Conservation (phyloP, 2,797 vertebrate genomes). For the Gobionotothen gibberifrons region DNA sequence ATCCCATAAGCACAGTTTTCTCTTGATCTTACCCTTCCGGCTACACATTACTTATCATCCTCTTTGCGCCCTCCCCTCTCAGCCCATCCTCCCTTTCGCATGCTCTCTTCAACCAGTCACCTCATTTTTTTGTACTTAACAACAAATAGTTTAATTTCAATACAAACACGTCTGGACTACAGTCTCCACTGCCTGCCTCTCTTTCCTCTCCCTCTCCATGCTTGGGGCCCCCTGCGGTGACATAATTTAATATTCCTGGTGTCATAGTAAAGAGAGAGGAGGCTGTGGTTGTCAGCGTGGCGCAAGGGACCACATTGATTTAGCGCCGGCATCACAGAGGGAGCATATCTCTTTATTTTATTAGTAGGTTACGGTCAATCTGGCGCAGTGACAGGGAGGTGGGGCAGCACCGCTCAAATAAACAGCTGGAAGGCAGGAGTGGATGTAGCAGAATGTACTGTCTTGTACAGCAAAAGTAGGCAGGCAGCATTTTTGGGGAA, state of each 20-base stretch:
- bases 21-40: slow-evolving; percentile 62
- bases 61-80: slow-evolving; percentile 24
- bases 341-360: slow-evolving; percentile 80
- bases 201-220: slow-evolving; percentile 20
- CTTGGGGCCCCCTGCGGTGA: slow-evolving; percentile 59
- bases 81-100: slow-evolving; percentile 12
- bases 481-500: neutral
- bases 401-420: slow-evolving; percentile 41
- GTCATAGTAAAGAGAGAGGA: slow-evolving; percentile 81
- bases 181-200: slow-evolving; percentile 34
- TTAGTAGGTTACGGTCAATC: slow-evolving; percentile 75
- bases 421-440: slow-evolving; percentile 52
- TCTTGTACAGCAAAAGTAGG: slow-evolving; percentile 19
- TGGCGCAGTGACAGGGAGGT: slow-evolving; percentile 69
- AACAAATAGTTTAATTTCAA: slow-evolving; percentile 52
- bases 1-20: slow-evolving; percentile 61
- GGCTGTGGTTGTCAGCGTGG: slow-evolving; percentile 76
- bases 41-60: slow-evolving; percentile 56
- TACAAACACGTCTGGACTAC: slow-evolving; percentile 21
- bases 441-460: slow-evolving; percentile 16
- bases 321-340: slow-evolving; percentile 75
- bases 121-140: slow-evolving; percentile 21
- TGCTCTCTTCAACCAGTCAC: slow-evolving; percentile 11
- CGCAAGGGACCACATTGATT: slow-evolving; percentile 76
- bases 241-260: slow-evolving; percentile 82